Base-by-base conservation (phyloP, 2,888 invertebrate species). In the Caenorhabditis drosophilae region DNA sequence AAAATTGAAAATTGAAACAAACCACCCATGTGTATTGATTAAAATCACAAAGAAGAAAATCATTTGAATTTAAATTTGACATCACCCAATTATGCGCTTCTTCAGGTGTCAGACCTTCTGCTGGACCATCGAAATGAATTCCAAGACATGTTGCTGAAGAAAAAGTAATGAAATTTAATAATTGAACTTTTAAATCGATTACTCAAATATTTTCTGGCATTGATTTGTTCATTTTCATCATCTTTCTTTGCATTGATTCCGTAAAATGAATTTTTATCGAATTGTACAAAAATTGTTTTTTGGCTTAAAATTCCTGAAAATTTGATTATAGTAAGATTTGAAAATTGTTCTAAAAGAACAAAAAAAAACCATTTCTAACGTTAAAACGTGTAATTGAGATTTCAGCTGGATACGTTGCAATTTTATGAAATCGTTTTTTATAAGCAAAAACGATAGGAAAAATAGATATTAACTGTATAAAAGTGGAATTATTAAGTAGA, bases 321-420 rank as follows among this genome's bases (percentile, higher is more conserved):
- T n/a, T n/a, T n/a, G n/a, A n/a, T 15, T 0, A 4, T 51, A 40
- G 7, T 47, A 42, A 1, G 26, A 1, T 0, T 55, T 46, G 23
- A 53, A 31, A 11, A 31, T 38, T 9, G 54, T 48, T 6, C 31
- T 15, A 3, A 7, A 40, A n/a, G 31, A 31, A 9, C 26, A 3
- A 9, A 25, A 6, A n/a, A 20, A 61, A 23, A 1, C 61, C 61
- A 4, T 31, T 25, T 11, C 12, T n/a, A n/a, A 60, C 4, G 23
- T 55, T n/a, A 23, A 54, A 50, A 12, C 34, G 41, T 3, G 55
- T 61, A 6, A 55, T 26, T 1, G 46, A 16, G 7, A 61, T 36
- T 22, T 61, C 61, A 9, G 54, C 61, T 1, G 61, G 61, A 26
- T 46, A 55, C 11, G 34, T 22, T 11, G 6, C 9, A 12, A 55